A percentile compares a stretch with the other conserved stretches of the same genome.
Evolutionary conservation across 2,113 vertebrate species (phyloP).

Genomic region (Paedocypris sp.): DNA sequence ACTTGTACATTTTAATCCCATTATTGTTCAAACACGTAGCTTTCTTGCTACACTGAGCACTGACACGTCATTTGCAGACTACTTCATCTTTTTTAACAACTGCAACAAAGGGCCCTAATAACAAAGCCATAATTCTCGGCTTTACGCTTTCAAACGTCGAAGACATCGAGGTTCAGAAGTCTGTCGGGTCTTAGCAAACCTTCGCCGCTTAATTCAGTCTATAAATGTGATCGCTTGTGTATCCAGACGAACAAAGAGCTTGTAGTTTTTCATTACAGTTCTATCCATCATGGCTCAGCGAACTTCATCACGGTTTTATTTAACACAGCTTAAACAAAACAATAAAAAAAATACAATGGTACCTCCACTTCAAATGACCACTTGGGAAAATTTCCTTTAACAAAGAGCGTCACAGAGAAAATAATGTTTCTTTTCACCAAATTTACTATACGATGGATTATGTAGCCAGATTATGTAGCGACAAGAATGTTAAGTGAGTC

Average conservation of each 20-base stretch:
- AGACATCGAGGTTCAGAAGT: neutral
- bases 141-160: neutral
- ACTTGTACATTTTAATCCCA: constrained; percentile 13
- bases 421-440: no score
- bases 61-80: neutral
- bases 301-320: no score
- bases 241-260: neutral
- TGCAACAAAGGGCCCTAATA: constrained; percentile 5
- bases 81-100: neutral
- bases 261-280: neutral
- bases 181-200: neutral
- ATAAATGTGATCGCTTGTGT: neutral
- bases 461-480: no score
- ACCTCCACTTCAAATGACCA: no score
- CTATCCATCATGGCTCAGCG: no score
- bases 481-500: no score
- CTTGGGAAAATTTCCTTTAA: no score
- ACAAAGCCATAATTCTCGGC: constrained; percentile 1
- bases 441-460: no score
- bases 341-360: no score
- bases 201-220: neutral
- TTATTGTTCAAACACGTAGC: constrained; percentile 4
- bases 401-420: no score
- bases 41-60: constrained; percentile 2
- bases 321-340: no score